A percentile compares a stretch with the other conserved stretches of the same genome.
Conservation (phyloP, 2,888 invertebrate genomes). For the Pseudeuparius sepicola region DNA sequence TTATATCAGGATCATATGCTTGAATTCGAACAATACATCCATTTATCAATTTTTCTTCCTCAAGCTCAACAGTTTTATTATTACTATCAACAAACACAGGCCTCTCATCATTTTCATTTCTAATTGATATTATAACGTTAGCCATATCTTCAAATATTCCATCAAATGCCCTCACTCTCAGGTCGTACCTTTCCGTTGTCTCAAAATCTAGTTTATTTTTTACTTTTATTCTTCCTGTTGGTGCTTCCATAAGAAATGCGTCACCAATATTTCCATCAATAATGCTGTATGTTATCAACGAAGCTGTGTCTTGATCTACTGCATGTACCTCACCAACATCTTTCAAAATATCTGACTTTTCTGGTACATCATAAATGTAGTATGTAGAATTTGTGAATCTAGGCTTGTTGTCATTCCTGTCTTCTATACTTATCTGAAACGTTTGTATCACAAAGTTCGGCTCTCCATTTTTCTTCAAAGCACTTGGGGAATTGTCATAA, state of each 20-base stretch:
- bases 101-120: conserved; percentile 87
- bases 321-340: conserved; percentile 83
- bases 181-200: conserved; percentile 69
- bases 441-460: conserved; percentile 72
- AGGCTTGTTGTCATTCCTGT: conserved; percentile 93
- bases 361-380: conserved; percentile 64
- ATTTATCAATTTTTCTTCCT: conserved; percentile 60
- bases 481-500: conserved; percentile 81
- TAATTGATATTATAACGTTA: conserved; percentile 73
- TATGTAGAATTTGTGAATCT: conserved; percentile 71
- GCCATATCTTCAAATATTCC: conserved; percentile 76
- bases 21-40: conserved; percentile 62
- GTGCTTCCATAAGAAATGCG: conserved; percentile 75
- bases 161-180: conserved; percentile 77
- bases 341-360: conserved; percentile 74
- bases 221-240: conserved; percentile 77
- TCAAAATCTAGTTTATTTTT: conserved; percentile 74
- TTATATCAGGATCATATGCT: conserved; percentile 81
- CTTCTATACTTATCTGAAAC: conserved; percentile 84
- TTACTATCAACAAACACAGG: conserved; percentile 61
- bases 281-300: conserved; percentile 79
- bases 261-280: conserved; percentile 76
- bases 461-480: conserved; percentile 49
- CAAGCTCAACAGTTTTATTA: conserved; percentile 47
- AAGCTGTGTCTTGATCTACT: conserved; percentile 79